Evolutionary conservation across 2,797 vertebrate genomes (phyloP), one percentile per base, ranked within the genome.

Genomic region (Neomorphus geoffroyi): DNA sequence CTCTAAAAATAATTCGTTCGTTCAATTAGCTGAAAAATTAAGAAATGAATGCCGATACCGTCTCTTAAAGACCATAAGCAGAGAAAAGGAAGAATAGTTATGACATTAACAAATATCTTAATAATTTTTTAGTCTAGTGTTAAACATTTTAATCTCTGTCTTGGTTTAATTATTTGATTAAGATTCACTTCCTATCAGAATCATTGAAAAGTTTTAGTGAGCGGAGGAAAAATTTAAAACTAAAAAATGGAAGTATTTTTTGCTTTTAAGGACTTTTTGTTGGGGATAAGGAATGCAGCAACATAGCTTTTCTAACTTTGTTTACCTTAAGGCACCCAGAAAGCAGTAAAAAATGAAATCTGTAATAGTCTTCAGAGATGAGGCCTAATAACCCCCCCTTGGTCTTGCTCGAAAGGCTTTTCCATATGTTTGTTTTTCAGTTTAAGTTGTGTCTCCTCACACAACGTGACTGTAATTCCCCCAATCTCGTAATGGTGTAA

Each of bases 341-440:
- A 15, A 67, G 43, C 41, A 80, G 50, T 26, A 35, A 73, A 73
- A 27, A 6, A 18, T 24, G 37, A 39, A 54, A 18, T 48, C 6
- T 58, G 17, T 80, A 56, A 62, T 0, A 5, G 15, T 22, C 39
- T 45, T 72, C 1, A 1, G 58, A 80, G 33, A 45, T 1, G 1
- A 86, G 37, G 18, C 43, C 39, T 66, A 35, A 74, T 22, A 72
- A 72, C 39, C 65, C 64, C 60, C 32, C 60, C 28, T 60, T 70
- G 81, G 75, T 54, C 86, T 86, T 62, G 32, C 65, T 93, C 61
- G 54, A 39, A 92, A 67, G 81, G 28, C 26, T 22, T 72, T 70
- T 88, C 74, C 48, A 5, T 86, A 6, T 60, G 70, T 84, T 92
- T 90, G 51, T 53, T 86, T 70, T 86, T 56, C 58, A 91, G n/a